These are phyloP conservation scores for Andricus quercusramuli DNA, from an alignment of 2,888 invertebrate species.

Conservation along the genomic window DNA sequence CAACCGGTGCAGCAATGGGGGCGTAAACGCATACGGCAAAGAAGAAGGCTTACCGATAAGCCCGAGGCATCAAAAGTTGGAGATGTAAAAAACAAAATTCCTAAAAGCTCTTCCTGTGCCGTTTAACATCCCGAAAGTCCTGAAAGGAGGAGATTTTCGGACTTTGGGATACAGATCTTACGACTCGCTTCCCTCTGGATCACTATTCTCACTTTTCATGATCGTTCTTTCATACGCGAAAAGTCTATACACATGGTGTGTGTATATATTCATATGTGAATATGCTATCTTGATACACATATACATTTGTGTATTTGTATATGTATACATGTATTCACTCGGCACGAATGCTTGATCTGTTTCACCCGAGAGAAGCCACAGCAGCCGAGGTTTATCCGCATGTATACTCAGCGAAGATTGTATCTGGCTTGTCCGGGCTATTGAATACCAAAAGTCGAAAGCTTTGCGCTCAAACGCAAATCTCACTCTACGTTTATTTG, in stretches of 20 bases:
- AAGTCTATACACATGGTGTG: background rate
- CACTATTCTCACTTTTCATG: conserved; percentile 39
- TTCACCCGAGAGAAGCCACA: conserved; percentile 38
- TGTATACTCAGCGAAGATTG: conserved; percentile 44
- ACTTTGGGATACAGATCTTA: conserved; percentile 56
- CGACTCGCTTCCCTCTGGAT: conserved; percentile 34
- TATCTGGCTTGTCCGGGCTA: conserved; percentile 45
- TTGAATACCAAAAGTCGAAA: conserved; percentile 45
- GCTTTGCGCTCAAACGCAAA: conserved; percentile 40
- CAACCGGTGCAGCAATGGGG: background rate
- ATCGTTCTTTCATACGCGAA: conserved; percentile 19
- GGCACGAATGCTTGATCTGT: conserved; percentile 32
- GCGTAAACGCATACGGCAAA: conserved; percentile 16
- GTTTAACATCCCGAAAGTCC: conserved; percentile 31
- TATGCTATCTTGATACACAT: background rate
- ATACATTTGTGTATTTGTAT: background rate
- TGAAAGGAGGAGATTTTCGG: conserved; percentile 61
- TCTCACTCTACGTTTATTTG: conserved; percentile 43
- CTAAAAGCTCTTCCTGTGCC: conserved; percentile 35
- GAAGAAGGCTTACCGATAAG: conserved; percentile 34
- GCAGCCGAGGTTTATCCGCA: conserved; percentile 2
- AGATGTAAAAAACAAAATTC: conserved; percentile 19
- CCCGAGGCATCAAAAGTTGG: conserved; percentile 7
- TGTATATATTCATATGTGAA: background rate
- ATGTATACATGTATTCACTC: background rate